Percentiles rank a stretch among this genome's conserved stretches.
These are phyloP conservation scores for Zoanthus gigantus DNA, from an alignment of 92 coral and sea anemone genomes.

Conservation along the genomic window DNA sequence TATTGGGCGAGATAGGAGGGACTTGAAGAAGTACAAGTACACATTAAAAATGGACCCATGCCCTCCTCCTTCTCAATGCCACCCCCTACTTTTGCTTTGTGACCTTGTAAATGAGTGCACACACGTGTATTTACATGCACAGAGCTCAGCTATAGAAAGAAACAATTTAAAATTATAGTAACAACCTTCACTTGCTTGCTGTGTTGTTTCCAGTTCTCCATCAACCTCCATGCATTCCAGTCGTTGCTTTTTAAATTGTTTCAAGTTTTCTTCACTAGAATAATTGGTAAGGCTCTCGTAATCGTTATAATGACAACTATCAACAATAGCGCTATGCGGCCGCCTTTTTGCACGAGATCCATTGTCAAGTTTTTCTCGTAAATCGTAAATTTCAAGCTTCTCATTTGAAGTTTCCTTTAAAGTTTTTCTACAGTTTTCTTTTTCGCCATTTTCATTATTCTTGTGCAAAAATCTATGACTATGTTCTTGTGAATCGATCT, in stretches of 20 bases:
- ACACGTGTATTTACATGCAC: not conserved
- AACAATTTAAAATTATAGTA: not conserved
- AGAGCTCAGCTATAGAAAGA: not conserved
- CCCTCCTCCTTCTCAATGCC: no score
- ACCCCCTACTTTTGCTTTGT: no score
- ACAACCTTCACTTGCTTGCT: slow-evolving; percentile 5
- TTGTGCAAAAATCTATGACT: not conserved
- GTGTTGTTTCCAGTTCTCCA: not conserved
- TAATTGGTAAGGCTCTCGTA: not conserved
- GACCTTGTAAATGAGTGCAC: no score
- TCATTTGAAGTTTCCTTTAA: slow-evolving; percentile 1
- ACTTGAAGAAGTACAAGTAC: no score
- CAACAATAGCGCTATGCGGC: not conserved
- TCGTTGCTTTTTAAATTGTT: slow-evolving; percentile 26
- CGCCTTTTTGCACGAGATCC: slow-evolving; percentile 5
- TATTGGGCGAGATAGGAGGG: no score
- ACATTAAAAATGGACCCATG: no score
- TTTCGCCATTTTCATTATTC: not conserved
- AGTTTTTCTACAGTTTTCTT: not conserved
- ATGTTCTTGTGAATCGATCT: not conserved
- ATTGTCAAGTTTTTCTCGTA: slow-evolving; percentile 2
- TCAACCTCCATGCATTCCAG: slow-evolving; percentile 31
- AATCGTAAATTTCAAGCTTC: not conserved
- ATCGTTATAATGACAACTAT: not conserved
- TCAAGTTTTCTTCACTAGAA: not conserved